phyloP scores from a whole-genome alignment of 2,888 invertebrate genomes.

The Microplitis deprimator region DNA sequence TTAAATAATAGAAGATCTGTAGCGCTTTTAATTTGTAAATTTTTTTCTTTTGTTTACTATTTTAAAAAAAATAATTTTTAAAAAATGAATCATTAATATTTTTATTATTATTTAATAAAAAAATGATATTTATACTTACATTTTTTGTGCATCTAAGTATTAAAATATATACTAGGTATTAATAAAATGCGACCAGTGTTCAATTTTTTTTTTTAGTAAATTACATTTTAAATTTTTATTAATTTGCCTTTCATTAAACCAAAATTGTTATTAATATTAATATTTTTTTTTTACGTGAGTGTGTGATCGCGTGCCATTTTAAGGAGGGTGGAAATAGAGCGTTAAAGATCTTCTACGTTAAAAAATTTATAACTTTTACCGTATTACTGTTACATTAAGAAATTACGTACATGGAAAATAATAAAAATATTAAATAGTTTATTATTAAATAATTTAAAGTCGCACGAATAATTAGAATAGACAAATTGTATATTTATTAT shows the following conservation, averaged over 20 bases:
- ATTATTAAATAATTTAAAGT: conserved; percentile 30
- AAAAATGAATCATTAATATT: neutral
- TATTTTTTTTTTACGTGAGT: conserved; percentile 25
- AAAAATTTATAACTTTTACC: conserved; percentile 19
- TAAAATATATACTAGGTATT: neutral
- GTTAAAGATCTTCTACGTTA: conserved; percentile 57
- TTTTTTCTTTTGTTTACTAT: conserved; percentile 6
- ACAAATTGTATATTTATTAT: conserved; percentile 63
- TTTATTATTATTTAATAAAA: neutral
- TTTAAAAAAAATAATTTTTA: conserved; percentile 5
- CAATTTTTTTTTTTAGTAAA: too few relatives aligned
- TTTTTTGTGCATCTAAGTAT: conserved; percentile 33
- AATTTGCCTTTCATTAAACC: too few relatives aligned
- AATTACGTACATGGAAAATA: conserved; percentile 49
- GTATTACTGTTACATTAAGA: conserved; percentile 41
- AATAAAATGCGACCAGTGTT: neutral
- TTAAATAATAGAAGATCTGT: conserved; percentile 47
- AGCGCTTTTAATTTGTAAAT: conserved; percentile 50
- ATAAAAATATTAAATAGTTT: neutral
- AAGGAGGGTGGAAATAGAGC: conserved; percentile 48
- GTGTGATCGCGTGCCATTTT: conserved; percentile 42
- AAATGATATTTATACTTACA: neutral
- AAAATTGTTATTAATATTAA: conserved; percentile 6
- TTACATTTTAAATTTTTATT: neutral
- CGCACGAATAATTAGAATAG: conserved; percentile 55